Evolutionary conservation across 2,888 invertebrate genomes (phyloP), one percentile per base, ranked within the genome.

Genomic region (Bimastos eiseni): DNA sequence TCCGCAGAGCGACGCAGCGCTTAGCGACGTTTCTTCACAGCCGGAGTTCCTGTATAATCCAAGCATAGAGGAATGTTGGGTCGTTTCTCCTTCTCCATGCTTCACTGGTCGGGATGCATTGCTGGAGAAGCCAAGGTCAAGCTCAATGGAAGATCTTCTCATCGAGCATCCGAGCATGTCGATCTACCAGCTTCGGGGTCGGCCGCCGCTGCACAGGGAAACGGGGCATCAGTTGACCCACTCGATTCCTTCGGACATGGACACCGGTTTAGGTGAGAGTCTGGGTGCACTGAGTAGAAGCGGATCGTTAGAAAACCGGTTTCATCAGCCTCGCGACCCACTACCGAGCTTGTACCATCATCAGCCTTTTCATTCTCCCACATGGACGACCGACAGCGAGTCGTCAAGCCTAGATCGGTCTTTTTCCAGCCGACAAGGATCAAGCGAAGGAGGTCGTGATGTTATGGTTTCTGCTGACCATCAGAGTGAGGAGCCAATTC

Each of bases 41-140:
- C 91, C 91, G 19, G 91, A 89, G 88, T 37, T 34, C 33, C 55
- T 91, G 17, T 34, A 89, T 21, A 89, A 91, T 83, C 91, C 91
- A 19, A 91, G 91, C 91, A 92, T 93, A 37, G 92, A 92, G 83
- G 94, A 94, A 92, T 94, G 97, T 93, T 97, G 97, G 97, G 97
- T 97, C 95, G 96, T 97, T 95, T 97, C 97, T 92, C 97, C 97
- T 92, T 97, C 97, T 92, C 97, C 97, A 93, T 97, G 97, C 95
- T 97, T 97, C 95, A 97, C 97, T 93, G 96, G 97, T 93, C 86
- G 17, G 86, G 86, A 86, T 37, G 86, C 37, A 17, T 86, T 33
- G 36, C 24, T 86, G 34, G 86, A 86, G 36, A 86, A 86, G 86
- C 86, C 37, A 19, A 90, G 89, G 89, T 96, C 96, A 44, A 97